These are phyloP conservation scores for Clarias macrocephalus DNA, from an alignment of 2,113 vertebrate species.

Conservation along the genomic window DNA sequence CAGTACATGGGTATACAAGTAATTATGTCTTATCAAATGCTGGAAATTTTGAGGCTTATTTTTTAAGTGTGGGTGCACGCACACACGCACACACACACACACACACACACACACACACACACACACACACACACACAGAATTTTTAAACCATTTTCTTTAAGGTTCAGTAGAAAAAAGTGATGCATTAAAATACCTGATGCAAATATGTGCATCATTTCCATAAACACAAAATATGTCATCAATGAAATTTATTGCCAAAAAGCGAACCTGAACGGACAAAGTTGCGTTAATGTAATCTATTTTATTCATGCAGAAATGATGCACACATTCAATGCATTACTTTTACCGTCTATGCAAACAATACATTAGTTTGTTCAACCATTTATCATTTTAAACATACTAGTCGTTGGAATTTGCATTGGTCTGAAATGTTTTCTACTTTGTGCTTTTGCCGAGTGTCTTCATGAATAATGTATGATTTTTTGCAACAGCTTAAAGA, in stretches of 20 bases:
- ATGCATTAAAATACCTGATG: background rate
- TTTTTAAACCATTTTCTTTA: background rate
- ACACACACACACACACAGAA: background rate
- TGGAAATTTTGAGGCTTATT: background rate
- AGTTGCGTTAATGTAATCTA: conserved; percentile 10
- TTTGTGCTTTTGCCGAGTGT: background rate
- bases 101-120: conserved; percentile 2
- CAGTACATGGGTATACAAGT: background rate
- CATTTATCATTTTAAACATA: conserved; percentile 29
- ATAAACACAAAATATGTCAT: background rate
- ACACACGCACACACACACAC: background rate
- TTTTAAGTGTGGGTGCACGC: background rate
- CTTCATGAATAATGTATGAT: conserved; percentile 13
- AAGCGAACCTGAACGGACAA: background rate
- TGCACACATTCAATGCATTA: background rate
- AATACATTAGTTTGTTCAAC: conserved; percentile 20
- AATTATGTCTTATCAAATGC: background rate
- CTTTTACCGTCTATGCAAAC: conserved; percentile 12
- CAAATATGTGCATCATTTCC: background rate
- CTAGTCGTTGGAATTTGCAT: background rate
- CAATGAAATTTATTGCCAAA: background rate
- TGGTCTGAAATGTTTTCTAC: conserved; percentile 22
- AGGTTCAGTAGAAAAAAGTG: background rate
- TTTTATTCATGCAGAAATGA: conserved; percentile 12
- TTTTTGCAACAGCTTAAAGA: conserved; percentile 1